Conservation (phyloP, 2,888 invertebrate genomes). For the Sphinx pinastri region DNA sequence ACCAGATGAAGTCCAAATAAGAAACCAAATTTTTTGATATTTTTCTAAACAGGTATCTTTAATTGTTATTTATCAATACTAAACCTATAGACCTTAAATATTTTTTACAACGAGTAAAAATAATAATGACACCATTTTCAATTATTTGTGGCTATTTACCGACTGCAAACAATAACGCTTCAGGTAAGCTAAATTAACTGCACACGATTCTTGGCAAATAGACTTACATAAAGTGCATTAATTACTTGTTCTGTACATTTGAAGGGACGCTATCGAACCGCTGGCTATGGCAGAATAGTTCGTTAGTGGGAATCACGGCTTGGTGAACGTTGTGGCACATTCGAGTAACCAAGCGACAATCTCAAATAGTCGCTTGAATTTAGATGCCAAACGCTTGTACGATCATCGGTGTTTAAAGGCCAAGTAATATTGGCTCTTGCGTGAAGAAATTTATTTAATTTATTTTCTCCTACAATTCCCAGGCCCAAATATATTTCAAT, state of each 20-base stretch:
- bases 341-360: background rate
- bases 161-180: background rate
- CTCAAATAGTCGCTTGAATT: background rate
- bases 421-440: background rate
- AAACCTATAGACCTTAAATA: too few species aligned
- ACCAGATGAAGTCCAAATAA: too few species aligned
- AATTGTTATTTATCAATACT: too few species aligned
- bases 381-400: background rate
- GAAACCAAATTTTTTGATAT: too few species aligned
- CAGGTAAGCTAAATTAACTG: conserved; percentile 8
- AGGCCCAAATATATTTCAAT: too few species aligned
- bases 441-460: too few species aligned
- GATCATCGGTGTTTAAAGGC: background rate
- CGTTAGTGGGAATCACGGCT: conserved; percentile 15
- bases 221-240: background rate
- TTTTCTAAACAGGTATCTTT: too few species aligned
- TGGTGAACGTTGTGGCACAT: background rate
- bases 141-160: background rate
- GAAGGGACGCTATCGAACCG: background rate
- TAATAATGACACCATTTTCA: background rate
- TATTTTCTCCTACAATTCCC: too few species aligned
- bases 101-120: too few species aligned
- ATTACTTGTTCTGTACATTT: conserved; percentile 16
- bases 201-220: conserved; percentile 5
- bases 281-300: background rate